Conservation (phyloP, 2,888 invertebrate species). For the Drosophila limbata region DNA sequence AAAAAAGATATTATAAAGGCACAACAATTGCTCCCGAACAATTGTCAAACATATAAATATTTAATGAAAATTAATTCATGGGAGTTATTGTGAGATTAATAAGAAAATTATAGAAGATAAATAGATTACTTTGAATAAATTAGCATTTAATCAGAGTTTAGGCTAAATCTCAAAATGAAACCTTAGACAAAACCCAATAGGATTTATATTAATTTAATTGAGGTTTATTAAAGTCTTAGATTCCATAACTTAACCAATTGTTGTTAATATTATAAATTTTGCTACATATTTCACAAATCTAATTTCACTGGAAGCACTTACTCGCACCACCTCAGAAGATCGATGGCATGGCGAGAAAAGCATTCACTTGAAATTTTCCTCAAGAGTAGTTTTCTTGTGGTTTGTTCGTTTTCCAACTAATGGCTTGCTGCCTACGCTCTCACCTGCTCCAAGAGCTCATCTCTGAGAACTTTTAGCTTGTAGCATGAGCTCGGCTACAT, state of each 20-base stretch:
- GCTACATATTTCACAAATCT: slow-evolving; percentile 10
- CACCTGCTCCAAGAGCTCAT: slow-evolving; percentile 38
- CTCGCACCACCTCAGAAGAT: slow-evolving; percentile 19
- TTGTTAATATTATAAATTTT: slow-evolving; percentile 3
- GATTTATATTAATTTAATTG: slow-evolving; percentile 1
- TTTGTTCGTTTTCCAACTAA: slow-evolving; percentile 27
- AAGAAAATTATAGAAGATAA: background rate
- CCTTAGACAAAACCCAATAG: background rate
- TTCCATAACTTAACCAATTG: background rate
- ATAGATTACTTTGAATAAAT: background rate
- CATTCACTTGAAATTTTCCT: slow-evolving; percentile 13
- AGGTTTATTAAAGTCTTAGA: background rate
- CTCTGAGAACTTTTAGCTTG: slow-evolving; percentile 18
- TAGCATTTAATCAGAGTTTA: background rate
- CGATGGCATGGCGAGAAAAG: slow-evolving; percentile 18
- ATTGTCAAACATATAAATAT: background rate
- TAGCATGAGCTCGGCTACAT: slow-evolving; percentile 32
- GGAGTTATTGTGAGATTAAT: background rate
- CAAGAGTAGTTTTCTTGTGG: slow-evolving; percentile 29
- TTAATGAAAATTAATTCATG: background rate
- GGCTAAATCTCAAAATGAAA: background rate
- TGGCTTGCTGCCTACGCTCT: slow-evolving; percentile 38
- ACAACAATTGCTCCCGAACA: too few species aligned
- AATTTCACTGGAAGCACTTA: slow-evolving; percentile 23
- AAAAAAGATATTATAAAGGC: too few species aligned